phyloP scores from a whole-genome alignment of 2,113 vertebrate species.

The Dromaius novaehollandiae region DNA sequence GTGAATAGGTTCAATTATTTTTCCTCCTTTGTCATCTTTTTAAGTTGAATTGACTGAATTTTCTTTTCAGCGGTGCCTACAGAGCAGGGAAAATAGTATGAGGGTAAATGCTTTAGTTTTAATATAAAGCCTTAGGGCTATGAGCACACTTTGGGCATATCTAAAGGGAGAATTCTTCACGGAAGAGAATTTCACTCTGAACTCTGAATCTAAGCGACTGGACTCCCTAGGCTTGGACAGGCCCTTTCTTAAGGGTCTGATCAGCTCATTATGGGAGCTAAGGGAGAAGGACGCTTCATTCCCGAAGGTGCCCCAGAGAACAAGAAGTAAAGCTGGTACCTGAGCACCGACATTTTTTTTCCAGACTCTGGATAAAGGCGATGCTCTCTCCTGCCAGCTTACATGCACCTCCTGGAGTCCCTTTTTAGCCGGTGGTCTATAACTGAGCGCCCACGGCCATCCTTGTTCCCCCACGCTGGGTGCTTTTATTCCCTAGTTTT shows the following conservation, averaged over 20 bases:
- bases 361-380: not conserved
- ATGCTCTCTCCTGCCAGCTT: not conserved
- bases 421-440: not conserved
- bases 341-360: not conserved
- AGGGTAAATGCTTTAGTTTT: not conserved
- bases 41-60: not conserved
- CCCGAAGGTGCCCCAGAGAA: not conserved
- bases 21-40: not conserved
- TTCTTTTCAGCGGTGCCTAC: not conserved
- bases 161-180: not conserved
- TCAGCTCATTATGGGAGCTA: not conserved
- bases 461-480: not conserved
- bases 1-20: not conserved
- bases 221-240: not conserved
- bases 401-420: fast-evolving
- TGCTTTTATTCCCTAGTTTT: not conserved
- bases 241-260: not conserved
- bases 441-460: not conserved
- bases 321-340: not conserved
- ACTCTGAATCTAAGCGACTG: not conserved
- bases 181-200: not conserved
- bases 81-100: not conserved
- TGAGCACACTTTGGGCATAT: not conserved
- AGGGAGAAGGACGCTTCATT: not conserved
- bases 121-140: not conserved